phyloP scores from a whole-genome alignment of 2,113 vertebrate species.

The Podocnemis expansa region DNA sequence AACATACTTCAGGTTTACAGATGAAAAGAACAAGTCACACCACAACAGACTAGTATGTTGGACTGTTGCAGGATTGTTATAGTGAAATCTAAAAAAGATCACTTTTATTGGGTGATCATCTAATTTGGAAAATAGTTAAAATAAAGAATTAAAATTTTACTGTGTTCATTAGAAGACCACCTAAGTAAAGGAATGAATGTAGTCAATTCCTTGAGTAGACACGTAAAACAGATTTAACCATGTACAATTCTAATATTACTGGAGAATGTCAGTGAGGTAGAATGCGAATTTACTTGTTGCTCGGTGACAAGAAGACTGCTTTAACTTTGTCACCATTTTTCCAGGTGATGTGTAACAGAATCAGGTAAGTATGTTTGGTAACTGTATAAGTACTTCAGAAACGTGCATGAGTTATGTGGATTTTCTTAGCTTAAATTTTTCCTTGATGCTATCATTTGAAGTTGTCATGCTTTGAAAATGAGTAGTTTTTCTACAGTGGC shows the following conservation, averaged over 20 bases:
- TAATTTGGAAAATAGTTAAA: neutral
- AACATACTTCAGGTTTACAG: neutral
- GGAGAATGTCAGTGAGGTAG: neutral
- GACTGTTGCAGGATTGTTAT: neutral
- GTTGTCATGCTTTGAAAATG: rapidly evolving
- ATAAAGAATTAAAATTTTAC: neutral
- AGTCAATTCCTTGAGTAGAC: neutral
- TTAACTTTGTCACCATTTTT: neutral
- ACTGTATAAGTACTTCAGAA: neutral
- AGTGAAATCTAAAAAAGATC: neutral
- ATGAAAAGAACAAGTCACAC: neutral
- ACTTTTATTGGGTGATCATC: neutral
- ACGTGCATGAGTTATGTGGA: no score
- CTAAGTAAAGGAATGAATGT: neutral
- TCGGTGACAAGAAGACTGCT: neutral
- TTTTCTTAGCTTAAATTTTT: neutral
- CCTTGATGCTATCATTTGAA: neutral
- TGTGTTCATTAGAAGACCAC: neutral
- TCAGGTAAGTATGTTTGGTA: neutral
- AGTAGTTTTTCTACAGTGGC: neutral
- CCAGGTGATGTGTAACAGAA: neutral
- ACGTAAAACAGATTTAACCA: neutral
- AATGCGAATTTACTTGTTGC: neutral
- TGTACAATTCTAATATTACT: neutral
- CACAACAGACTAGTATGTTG: neutral